Percentiles rank a stretch among this genome's conserved stretches.
phyloP scores from a whole-genome alignment of 1,140 invertebrate genomes.

The Melitaea cinxia region DNA sequence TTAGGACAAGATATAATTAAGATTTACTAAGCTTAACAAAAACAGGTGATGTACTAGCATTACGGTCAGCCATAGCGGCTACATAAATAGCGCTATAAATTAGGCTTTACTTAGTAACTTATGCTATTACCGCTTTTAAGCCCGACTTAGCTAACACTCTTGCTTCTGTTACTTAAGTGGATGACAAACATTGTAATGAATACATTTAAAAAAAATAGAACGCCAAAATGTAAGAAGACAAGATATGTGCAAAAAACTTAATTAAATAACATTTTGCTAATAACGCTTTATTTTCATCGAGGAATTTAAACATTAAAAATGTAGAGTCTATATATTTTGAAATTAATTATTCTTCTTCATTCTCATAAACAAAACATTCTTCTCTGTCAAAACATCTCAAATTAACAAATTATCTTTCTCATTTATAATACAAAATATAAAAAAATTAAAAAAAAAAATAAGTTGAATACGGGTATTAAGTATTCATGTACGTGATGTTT shows the following conservation, averaged over 20 bases:
- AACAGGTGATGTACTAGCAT: slow-evolving; percentile 25
- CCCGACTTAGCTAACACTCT: slow-evolving; percentile 22
- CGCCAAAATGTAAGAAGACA: no score
- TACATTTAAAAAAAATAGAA: background rate
- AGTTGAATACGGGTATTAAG: background rate
- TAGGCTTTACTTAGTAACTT: slow-evolving; percentile 35
- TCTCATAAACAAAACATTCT: no score
- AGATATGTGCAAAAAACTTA: no score
- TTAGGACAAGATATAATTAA: background rate
- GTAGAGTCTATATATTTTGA: no score
- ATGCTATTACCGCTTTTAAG: slow-evolving; percentile 35
- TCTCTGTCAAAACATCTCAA: no score
- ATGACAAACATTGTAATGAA: slow-evolving; percentile 2
- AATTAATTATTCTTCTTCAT: no score
- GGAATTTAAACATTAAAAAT: no score
- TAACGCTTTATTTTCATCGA: no score
- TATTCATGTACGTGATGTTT: background rate
- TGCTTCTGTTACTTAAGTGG: slow-evolving; percentile 14
- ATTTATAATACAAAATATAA: no score
- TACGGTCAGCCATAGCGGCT: slow-evolving; percentile 21
- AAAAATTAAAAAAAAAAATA: no score
- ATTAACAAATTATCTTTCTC: no score
- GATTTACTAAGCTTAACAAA: slow-evolving; percentile 15
- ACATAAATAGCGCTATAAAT: slow-evolving; percentile 32
- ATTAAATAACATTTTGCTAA: no score